phyloP scores from a whole-genome alignment of 2,888 invertebrate species.

The Melipona bicolor region DNA sequence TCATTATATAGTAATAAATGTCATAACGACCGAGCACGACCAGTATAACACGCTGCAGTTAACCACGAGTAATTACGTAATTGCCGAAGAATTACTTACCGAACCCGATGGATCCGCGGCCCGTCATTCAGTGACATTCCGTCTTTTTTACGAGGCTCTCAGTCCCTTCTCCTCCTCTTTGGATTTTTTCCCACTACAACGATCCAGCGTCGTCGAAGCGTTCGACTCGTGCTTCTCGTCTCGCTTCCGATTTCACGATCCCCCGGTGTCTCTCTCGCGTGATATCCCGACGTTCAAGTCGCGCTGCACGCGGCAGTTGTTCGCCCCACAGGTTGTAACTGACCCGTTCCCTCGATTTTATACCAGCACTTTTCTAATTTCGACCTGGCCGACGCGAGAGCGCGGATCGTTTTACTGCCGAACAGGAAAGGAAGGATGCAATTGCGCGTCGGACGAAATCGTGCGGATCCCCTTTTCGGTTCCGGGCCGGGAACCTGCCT shows the following conservation, averaged over 20 bases:
- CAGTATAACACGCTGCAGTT: conserved; percentile 65
- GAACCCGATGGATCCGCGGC: conserved; percentile 73
- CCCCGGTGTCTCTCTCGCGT: conserved; percentile 53
- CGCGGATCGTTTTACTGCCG: conserved; percentile 61
- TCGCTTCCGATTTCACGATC: conserved; percentile 3
- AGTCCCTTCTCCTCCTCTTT: conserved; percentile 58
- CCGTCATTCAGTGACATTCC: conserved; percentile 84
- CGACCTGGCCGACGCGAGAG: conserved; percentile 35
- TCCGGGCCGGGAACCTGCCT: not conserved
- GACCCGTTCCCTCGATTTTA: conserved; percentile 70
- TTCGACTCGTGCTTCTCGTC: not conserved
- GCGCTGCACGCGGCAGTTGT: conserved; percentile 57
- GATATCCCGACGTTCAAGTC: conserved; percentile 59
- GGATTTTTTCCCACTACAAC: not conserved
- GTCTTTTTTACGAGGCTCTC: conserved; percentile 80
- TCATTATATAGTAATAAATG: conserved; percentile 84
- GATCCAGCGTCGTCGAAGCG: not conserved
- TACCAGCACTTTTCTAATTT: conserved; percentile 78
- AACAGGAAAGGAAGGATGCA: conserved; percentile 7
- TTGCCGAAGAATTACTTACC: conserved; percentile 83
- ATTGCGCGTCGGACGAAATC: not conserved
- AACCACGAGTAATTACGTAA: conserved; percentile 83
- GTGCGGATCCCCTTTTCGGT: not conserved
- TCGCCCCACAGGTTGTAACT: conserved; percentile 62
- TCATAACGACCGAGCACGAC: conserved; percentile 79